phyloP scores from a whole-genome alignment of 2,113 vertebrate genomes.

The Anser cygnoides region DNA sequence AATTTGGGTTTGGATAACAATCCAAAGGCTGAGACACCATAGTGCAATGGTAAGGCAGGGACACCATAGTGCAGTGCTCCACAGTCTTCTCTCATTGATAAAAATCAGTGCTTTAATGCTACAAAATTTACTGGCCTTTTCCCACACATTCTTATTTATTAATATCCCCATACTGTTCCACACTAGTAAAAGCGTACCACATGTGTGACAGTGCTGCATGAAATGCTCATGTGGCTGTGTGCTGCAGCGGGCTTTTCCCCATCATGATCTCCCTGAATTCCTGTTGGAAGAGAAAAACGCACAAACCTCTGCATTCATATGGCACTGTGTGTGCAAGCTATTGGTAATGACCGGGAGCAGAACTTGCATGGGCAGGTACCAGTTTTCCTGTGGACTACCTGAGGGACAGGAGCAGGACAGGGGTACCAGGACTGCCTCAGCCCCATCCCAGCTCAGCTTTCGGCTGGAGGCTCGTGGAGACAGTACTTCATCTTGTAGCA shows the following conservation, averaged over 20 bases:
- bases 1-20: not conserved
- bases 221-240: not conserved
- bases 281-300: not conserved
- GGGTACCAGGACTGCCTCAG: not conserved
- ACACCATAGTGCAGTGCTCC: not conserved
- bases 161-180: not conserved
- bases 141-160: not conserved
- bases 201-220: no score
- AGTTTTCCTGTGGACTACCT: not conserved
- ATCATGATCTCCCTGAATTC: not conserved
- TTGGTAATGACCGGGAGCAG: not conserved
- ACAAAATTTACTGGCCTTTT: not conserved
- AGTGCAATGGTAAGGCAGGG: not conserved
- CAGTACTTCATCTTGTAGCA: not conserved
- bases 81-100: not conserved
- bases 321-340: not conserved
- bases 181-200: rapidly evolving
- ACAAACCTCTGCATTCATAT: not conserved
- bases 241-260: not conserved
- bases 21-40: not conserved
- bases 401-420: not conserved
- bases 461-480: no score
- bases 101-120: not conserved
- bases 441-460: not conserved
- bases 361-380: not conserved